Base-by-base conservation (phyloP, 2,888 invertebrate species). In the Melipona bicolor region DNA sequence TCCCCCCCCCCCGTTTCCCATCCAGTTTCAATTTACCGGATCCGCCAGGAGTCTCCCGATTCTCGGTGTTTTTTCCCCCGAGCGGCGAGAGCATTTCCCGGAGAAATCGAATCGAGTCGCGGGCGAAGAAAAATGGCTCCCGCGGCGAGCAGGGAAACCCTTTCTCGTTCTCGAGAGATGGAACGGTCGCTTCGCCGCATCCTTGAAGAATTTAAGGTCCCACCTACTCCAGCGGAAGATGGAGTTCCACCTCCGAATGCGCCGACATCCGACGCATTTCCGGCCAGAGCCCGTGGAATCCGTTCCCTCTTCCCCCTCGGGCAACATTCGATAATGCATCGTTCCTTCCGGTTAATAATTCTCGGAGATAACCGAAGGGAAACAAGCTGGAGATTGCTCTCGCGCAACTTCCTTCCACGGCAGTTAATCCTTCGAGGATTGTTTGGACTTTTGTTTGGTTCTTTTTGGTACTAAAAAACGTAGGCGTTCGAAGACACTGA, bases 21-120 rank as follows among this genome's bases (percentile, higher is more conserved):
- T 84, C 87, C 83, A 88, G 87, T 89, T 89, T 89, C 89, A 89
- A 89, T 89, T 89, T 89, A 86, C 89, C 79, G 64, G 84, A 86
- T 89, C 87, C 77, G 77, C 76, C 88, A 83, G 81, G 70, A 86
- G 84, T 89, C 81, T 64, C 54, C 50, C 80, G 85, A 82, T 87
- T 86, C 81, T 74, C 64, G 52, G 69, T 87, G 84, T 84, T 87
- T 83, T 83, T 82, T 67, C 49, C 21, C 36, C 3, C 52, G 61
- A 78, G 68, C 73, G 64, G 79, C 76, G 65, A 79, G 67, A 80
- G 79, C 80, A 78, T 89, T 89, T 89, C 80, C 83, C 62, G 83
- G 85, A 72, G 80, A 77, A 89, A 84, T 89, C 87, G 89, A 89
- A 89, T 89, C 83, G 82, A 79, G 82, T 80, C 81, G 71, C 62